Evolutionary conservation across 2,888 invertebrate genomes (phyloP).

Genomic region (Palloptera scutellata): DNA sequence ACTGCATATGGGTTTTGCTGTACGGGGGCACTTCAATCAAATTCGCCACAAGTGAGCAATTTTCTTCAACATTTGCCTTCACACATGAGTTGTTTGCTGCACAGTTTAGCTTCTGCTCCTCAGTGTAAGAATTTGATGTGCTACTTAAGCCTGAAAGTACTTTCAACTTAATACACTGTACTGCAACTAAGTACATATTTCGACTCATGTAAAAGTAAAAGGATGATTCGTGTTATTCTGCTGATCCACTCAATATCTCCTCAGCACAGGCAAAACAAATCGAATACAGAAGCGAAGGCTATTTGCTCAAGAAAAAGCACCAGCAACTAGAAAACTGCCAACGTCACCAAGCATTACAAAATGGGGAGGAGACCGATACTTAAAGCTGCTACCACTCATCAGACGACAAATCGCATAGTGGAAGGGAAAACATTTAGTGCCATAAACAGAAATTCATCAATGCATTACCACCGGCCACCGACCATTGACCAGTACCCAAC

Average conservation of each 20-base stretch:
- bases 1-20: neutral
- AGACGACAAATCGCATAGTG: too few species aligned
- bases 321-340: constrained; percentile 18
- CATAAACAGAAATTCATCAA: too few species aligned
- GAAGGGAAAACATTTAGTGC: too few species aligned
- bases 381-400: neutral
- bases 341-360: constrained; percentile 16
- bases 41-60: constrained; percentile 13
- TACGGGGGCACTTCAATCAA: neutral
- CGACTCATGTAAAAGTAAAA: neutral
- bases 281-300: constrained; percentile 12
- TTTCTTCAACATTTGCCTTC: neutral
- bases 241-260: neutral
- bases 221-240: neutral
- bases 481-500: too few species aligned
- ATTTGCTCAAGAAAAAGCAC: constrained; percentile 19
- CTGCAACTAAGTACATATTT: neutral
- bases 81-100: constrained; percentile 7
- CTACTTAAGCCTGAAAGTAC: constrained; percentile 16
- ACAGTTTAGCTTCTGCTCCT: neutral
- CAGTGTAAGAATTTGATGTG: neutral
- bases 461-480: too few species aligned
- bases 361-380: neutral
- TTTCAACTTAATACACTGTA: neutral
- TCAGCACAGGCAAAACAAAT: neutral